phyloP scores from a whole-genome alignment of 2,797 vertebrate species.

The Oreochromis mossambicus region DNA sequence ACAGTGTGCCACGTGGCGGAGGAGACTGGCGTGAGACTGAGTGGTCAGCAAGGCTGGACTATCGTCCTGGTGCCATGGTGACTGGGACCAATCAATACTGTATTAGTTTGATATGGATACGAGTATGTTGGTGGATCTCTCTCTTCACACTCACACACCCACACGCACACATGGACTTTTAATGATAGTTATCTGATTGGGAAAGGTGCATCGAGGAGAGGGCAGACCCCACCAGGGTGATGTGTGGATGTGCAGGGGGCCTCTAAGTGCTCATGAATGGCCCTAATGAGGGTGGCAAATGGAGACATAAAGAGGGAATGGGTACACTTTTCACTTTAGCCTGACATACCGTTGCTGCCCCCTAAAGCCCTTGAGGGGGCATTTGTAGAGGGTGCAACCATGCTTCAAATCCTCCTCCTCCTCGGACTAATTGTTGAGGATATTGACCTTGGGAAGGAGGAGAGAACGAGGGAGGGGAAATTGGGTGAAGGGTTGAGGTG shows the following conservation, averaged over 20 bases:
- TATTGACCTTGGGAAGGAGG: conserved; percentile 77
- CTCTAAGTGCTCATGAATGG: conserved; percentile 76
- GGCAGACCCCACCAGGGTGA: conserved; percentile 59
- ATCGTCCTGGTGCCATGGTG: conserved; percentile 59
- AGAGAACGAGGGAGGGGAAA: conserved; percentile 33
- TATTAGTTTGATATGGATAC: conserved; percentile 62
- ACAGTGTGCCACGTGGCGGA: neutral
- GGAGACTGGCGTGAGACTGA: conserved; percentile 32
- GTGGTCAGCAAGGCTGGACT: conserved; percentile 37
- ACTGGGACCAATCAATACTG: conserved; percentile 63
- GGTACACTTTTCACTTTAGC: conserved; percentile 79
- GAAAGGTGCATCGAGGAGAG: conserved; percentile 62
- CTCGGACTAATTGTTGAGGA: conserved; percentile 75
- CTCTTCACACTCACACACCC: neutral
- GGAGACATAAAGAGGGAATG: conserved; percentile 81
- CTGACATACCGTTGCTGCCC: conserved; percentile 76
- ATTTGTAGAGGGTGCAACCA: conserved; percentile 72
- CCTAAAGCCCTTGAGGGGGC: conserved; percentile 75
- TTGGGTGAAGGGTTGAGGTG: conserved; percentile 51
- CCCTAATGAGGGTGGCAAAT: conserved; percentile 78
- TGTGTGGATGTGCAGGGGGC: conserved; percentile 68
- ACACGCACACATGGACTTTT: conserved; percentile 16
- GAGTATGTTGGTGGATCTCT: conserved; percentile 10
- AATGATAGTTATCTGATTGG: conserved; percentile 70
- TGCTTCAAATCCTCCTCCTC: conserved; percentile 72